These are phyloP conservation scores for Tethya wilhelma DNA, from an alignment of 37 sponge, comb jelly and placozoan species.

Conservation along the genomic window DNA sequence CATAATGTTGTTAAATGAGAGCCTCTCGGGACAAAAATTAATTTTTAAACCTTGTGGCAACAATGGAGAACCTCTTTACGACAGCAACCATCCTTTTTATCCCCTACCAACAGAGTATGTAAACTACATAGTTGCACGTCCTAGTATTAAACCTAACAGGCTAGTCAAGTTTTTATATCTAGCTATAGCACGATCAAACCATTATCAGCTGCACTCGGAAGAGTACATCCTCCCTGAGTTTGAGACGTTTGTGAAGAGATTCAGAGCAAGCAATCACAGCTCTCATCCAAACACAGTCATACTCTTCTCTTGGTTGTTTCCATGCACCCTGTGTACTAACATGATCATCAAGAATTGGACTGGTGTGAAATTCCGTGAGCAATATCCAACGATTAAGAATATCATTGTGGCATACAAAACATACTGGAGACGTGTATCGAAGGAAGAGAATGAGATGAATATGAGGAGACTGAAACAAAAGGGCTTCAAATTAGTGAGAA, in stretches of 20 bases:
- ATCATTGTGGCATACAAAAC: background rate
- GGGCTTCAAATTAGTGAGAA: too few species aligned
- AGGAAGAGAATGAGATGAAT: background rate
- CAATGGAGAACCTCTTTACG: background rate
- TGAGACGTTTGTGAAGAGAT: background rate
- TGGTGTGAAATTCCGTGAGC: background rate
- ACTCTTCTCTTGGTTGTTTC: background rate
- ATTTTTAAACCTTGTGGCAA: background rate
- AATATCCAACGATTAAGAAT: background rate
- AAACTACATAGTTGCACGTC: slow-evolving; percentile 2
- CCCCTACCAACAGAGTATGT: background rate
- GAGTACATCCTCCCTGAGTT: background rate
- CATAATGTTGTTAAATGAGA: background rate
- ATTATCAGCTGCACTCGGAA: background rate
- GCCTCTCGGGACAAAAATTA: background rate
- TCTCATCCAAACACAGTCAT: background rate
- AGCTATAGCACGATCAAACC: too few species aligned
- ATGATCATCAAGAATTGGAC: background rate
- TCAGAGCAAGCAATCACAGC: background rate
- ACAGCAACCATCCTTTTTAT: background rate
- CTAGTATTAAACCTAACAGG: background rate
- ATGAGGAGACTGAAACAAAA: too few species aligned
- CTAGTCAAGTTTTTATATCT: too few species aligned
- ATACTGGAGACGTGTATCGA: background rate
- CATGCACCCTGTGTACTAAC: background rate